Evolutionary conservation across 2,797 vertebrate species (phyloP).

Genomic region (Capromys pilorides): DNA sequence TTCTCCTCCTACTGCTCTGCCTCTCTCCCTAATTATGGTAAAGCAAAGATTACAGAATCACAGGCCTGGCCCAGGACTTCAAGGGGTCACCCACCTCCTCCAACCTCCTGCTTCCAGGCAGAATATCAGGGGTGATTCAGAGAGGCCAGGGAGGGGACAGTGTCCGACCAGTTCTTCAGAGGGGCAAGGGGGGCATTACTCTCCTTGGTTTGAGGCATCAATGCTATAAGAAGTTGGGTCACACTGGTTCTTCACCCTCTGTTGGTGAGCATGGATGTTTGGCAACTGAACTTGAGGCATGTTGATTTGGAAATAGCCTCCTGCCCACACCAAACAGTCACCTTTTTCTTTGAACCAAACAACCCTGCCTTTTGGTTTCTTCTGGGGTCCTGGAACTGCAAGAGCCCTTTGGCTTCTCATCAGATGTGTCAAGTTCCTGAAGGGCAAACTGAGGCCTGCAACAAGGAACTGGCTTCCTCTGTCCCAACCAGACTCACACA

Average conservation of each 20-base stretch:
- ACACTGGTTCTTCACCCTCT: not conserved
- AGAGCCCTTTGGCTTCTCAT: not conserved
- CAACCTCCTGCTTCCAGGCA: conserved; percentile 44
- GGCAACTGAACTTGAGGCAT: conserved; percentile 11
- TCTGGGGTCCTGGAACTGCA: not conserved
- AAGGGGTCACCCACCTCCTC: conserved; percentile 65
- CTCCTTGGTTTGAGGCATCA: not conserved
- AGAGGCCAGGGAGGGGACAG: not conserved
- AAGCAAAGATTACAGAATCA: conserved; percentile 74
- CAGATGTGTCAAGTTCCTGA: not conserved
- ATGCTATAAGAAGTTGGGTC: not conserved
- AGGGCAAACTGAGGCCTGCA: not conserved
- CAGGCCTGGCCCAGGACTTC: conserved; percentile 47
- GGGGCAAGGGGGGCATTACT: not conserved
- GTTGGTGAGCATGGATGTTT: not conserved
- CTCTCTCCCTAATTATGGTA: conserved; percentile 75
- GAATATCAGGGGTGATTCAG: conserved; percentile 60
- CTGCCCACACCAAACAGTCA: not conserved
- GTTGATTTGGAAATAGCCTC: not conserved
- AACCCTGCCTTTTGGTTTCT: not conserved
- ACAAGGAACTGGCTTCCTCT: not conserved
- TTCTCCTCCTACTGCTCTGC: conserved; percentile 64
- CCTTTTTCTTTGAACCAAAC: not conserved
- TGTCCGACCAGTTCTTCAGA: conserved; percentile 6
- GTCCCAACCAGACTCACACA: not conserved